Evolutionary conservation across 92 coral and sea anemone genomes (phyloP).

Genomic region (Phenganax stokvisi): DNA sequence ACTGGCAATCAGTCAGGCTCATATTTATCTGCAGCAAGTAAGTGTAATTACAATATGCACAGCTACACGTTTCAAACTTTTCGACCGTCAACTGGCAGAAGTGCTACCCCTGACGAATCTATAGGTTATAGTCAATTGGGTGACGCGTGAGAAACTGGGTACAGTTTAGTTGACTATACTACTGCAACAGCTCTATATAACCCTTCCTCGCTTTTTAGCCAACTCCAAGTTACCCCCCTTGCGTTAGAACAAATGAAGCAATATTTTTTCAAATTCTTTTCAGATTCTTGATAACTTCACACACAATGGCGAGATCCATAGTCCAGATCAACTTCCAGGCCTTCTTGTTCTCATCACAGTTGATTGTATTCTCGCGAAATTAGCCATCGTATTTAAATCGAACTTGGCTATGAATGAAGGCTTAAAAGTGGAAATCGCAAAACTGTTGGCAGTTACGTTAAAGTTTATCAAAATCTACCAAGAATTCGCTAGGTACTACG

Average conservation of each 20-base stretch:
- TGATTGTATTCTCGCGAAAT: constrained; percentile 69
- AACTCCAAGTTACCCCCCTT: neutral
- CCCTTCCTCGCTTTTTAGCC: neutral
- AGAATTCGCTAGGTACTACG: constrained; percentile 69
- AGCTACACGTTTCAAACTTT: neutral
- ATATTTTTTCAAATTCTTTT: neutral
- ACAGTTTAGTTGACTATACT: too few relatives aligned
- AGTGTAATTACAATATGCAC: neutral
- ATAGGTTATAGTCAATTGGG: too few relatives aligned
- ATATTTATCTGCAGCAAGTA: constrained; percentile 27
- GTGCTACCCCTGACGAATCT: neutral
- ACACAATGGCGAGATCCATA: constrained; percentile 38
- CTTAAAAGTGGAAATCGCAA: constrained; percentile 63
- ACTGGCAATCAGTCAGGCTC: constrained; percentile 1
- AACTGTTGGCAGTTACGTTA: constrained; percentile 59
- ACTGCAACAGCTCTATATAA: too few relatives aligned
- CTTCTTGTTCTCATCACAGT: constrained; percentile 61
- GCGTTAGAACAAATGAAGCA: neutral
- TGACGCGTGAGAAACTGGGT: too few relatives aligned
- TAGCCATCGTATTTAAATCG: constrained; percentile 59
- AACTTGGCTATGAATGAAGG: constrained; percentile 73
- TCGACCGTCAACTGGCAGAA: neutral
- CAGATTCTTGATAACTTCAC: constrained; percentile 31
- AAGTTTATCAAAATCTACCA: constrained; percentile 73
- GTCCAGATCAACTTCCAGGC: constrained; percentile 69